These are phyloP conservation scores for Solenopsis invicta DNA, from an alignment of 1,140 invertebrate species.

Conservation along the genomic window DNA sequence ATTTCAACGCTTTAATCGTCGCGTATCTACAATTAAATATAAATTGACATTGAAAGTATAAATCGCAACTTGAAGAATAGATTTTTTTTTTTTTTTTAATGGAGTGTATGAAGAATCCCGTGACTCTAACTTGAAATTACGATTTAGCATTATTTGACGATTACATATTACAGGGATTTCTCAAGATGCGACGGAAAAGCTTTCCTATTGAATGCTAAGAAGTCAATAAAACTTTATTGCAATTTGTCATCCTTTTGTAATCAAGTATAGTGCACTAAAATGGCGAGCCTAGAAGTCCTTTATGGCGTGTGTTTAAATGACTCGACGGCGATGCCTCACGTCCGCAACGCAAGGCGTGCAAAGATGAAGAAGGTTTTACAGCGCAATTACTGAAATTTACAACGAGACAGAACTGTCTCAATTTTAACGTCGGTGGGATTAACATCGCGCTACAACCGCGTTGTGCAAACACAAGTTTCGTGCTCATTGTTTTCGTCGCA, in stretches of 20 bases:
- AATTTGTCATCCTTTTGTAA: constrained; percentile 38
- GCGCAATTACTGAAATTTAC: constrained; percentile 72
- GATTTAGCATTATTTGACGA: neutral
- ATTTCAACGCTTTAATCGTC: neutral
- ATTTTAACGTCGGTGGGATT: constrained; percentile 59
- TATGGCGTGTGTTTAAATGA: constrained; percentile 50
- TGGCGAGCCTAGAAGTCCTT: constrained; percentile 44
- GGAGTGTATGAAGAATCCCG: neutral
- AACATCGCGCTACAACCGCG: constrained; percentile 43
- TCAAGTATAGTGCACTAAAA: constrained; percentile 29
- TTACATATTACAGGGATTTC: neutral
- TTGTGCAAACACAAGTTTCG: constrained; percentile 50
- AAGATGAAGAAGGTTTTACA: constrained; percentile 64
- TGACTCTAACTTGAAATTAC: neutral
- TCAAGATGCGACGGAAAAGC: neutral
- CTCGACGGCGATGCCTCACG: constrained; percentile 28
- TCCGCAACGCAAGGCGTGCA: constrained; percentile 31
- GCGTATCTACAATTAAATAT: neutral
- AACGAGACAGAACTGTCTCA: constrained; percentile 52
- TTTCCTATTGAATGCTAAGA: constrained; percentile 12
- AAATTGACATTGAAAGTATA: neutral
- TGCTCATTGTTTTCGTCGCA: constrained; percentile 57
- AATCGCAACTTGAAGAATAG: neutral
- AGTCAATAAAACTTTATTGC: constrained; percentile 59
- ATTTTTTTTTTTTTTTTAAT: too few relatives aligned